Base-by-base conservation (phyloP, 2,888 invertebrate genomes). In the Villa cingulata region DNA sequence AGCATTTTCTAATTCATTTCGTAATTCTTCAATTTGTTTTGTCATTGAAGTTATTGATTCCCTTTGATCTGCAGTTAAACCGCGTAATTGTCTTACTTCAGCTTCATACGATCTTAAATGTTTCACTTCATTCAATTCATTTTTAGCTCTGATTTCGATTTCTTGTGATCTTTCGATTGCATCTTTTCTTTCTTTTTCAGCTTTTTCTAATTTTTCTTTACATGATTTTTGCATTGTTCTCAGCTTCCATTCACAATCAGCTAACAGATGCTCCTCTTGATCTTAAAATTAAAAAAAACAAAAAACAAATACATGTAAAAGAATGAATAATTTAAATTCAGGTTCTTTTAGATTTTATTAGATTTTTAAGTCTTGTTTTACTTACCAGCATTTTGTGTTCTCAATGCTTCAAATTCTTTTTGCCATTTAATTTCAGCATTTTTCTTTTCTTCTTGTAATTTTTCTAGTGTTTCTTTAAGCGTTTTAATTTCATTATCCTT, bases 211-310 rank as follows among this genome's bases (percentile, higher is more conserved):
- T 56, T 74, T 73, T 54, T 74, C 74, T 55, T 86, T 76, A 48
- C 83, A 82, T 10, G 73, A 70, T 56, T 78, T 78, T 68, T 86
- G 83, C 57, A 86, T 75, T 63, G 85, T 83, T 37, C 86, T 65
- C 62, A 86, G 72, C 70, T 86, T 85, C 86, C 86, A 87, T 70
- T 87, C 86, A 67, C 86, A 86, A 70, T 87, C 86, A 4, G 80
- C 79, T 55, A 86, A 70, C 59, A 86, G 73, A 49, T 79, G 73
- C 58, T 85, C 83, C 43, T 86, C 86, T 43, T 83, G 72, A 45
- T 81, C 75, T 45, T 39, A 4, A 45, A 42, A 37, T 14, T 18
- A 6, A 19, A 19, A 37, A 19, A 7, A 37, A 37, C 16, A 7
- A 1, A 32, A 5, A 43, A 37, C 15, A n/a, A n/a, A n/a, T n/a